phyloP scores from a whole-genome alignment of 2,797 vertebrate species.

The Pseudopleuronectes americanus region DNA sequence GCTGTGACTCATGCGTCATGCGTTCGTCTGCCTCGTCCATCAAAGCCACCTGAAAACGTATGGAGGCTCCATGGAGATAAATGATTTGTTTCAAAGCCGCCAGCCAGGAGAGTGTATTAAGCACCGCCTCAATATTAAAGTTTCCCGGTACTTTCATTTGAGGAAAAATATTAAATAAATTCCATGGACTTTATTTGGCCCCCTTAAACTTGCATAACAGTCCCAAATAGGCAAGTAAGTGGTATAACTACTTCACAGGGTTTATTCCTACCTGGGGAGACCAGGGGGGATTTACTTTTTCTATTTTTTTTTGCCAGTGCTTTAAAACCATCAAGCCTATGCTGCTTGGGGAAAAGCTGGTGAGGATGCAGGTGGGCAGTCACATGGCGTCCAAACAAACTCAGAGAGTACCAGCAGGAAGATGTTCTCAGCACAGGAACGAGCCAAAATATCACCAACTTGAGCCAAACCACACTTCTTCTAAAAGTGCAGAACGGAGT shows the following conservation, averaged over 20 bases:
- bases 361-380: background rate
- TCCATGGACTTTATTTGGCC: conserved; percentile 19
- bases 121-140: conserved; percentile 36
- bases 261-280: conserved; percentile 32
- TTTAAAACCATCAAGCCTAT: conserved; percentile 46
- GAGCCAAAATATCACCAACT: conserved; percentile 41
- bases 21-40: conserved; percentile 23
- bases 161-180: conserved; percentile 9
- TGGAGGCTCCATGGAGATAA: conserved; percentile 39
- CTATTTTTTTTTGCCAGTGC: conserved; percentile 48
- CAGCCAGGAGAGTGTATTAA: conserved; percentile 26
- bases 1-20: conserved; percentile 15
- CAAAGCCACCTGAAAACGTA: conserved; percentile 32
- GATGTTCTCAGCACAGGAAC: conserved; percentile 2
- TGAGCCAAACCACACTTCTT: conserved; percentile 25
- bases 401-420: conserved; percentile 22
- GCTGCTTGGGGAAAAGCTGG: conserved; percentile 19
- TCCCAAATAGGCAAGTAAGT: conserved; percentile 41
- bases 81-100: conserved; percentile 53
- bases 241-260: conserved; percentile 48
- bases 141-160: conserved; percentile 21
- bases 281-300: conserved; percentile 33
- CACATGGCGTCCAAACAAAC: conserved; percentile 6
- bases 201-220: conserved; percentile 47
- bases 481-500: conserved; percentile 51